Evolutionary conservation across 2,113 vertebrate species (phyloP), one percentile per base, ranked within the genome.

Genomic region (Cranoglanis bouderius): DNA sequence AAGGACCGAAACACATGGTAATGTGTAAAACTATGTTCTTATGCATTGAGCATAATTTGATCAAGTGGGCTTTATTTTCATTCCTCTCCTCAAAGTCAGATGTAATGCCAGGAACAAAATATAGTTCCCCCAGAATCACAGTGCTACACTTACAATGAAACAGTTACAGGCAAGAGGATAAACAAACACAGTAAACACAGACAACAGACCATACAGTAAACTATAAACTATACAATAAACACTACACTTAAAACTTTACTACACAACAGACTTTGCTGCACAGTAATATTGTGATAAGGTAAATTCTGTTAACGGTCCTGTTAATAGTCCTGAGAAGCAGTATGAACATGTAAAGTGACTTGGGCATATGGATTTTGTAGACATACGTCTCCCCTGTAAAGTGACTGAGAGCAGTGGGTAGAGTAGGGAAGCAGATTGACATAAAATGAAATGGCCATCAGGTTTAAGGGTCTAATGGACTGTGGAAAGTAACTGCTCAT

Each of bases 401-500:
- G 35, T 40, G 21, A 16, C 35, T 38, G 16, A 61, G 55, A 61
- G 57, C 35, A 43, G 35, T 38, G 53, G 32, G 10, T 26, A 12
- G 13, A 16, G 29, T 32, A 32, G n/a, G 3, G 35, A 26, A 38
- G 81, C 35, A 61, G 55, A 83, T 35, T 14, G 10, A 83, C 61
- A 61, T 40, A 61, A 40, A 82, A 59, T 14, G 4, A 61, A 81
- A 61, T 61, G 55, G 13, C 55, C 81, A 40, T 82, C 55, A 82
- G 78, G 49, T 59, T 82, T 59, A 38, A 35, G 24, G 81, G 46
- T 80, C 46, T 80, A 80, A 80, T 51, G 49, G 46, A 77, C 40
- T 49, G 77, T 80, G 77, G 1, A 51, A 80, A 40, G 53, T 57
- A 82, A 59, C 53, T 24, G 53, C 59, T 82, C 10, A 82, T 82